Percentiles rank a stretch among this genome's conserved stretches.
Evolutionary conservation across 2,797 vertebrate genomes (phyloP).

Genomic region (Mastacembelus armatus): DNA sequence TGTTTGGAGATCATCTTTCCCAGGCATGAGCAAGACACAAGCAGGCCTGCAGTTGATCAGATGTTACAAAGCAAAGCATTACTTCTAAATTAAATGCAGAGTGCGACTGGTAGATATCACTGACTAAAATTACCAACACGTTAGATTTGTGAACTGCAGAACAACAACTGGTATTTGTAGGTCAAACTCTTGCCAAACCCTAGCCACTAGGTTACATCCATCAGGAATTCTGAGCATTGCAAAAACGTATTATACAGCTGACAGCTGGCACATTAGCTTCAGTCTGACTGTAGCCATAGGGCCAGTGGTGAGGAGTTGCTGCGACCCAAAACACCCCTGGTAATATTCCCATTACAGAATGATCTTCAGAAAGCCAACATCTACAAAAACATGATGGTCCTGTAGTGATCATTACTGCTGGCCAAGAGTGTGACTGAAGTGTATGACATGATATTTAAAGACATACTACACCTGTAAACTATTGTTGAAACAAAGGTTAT

Average conservation of each 20-base stretch:
- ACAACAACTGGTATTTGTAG: slow-evolving; percentile 43
- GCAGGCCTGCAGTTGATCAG: no score
- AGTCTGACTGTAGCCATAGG: slow-evolving; percentile 79
- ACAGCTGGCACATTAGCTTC: slow-evolving; percentile 74
- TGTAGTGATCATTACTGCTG: slow-evolving; percentile 62
- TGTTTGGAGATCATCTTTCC: no score
- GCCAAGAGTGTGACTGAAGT: slow-evolving; percentile 58
- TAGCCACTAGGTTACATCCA: slow-evolving; percentile 54
- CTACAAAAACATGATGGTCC: slow-evolving; percentile 60
- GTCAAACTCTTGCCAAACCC: slow-evolving; percentile 49
- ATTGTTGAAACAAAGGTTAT: slow-evolving; percentile 15
- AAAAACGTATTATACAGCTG: slow-evolving; percentile 62
- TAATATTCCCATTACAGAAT: slow-evolving; percentile 64
- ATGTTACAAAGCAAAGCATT: background rate
- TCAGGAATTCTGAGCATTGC: slow-evolving; percentile 62
- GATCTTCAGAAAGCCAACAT: slow-evolving; percentile 65
- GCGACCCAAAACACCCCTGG: slow-evolving; percentile 69
- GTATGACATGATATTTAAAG: slow-evolving; percentile 49
- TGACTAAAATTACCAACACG: slow-evolving; percentile 19
- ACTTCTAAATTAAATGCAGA: background rate
- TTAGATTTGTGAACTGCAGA: slow-evolving; percentile 23
- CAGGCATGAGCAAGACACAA: no score
- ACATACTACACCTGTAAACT: slow-evolving; percentile 28
- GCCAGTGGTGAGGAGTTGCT: slow-evolving; percentile 62
- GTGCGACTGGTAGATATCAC: background rate